Evolutionary conservation across 2,113 vertebrate species (phyloP), one percentile per base, ranked within the genome.

Genomic region (Corythornis cristatus): DNA sequence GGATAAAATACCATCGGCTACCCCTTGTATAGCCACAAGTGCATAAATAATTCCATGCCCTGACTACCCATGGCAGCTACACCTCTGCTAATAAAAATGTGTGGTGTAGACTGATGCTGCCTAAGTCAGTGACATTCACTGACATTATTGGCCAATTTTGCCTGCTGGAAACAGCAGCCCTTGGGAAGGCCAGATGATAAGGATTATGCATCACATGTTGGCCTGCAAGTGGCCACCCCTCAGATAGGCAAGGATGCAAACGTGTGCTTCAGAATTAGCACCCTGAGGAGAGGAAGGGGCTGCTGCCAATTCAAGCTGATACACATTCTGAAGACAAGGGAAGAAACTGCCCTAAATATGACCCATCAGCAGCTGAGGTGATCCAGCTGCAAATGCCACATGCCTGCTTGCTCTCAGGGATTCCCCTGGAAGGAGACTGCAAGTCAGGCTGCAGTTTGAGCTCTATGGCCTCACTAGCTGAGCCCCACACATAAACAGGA

Each of bases 181-280:
- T 43, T 58, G 22, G 42, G 22, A 85, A 83, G 20, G 5, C 40
- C 3, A 50, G 13, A 22, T 5, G 6, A 37, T 21, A 4, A 74
- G 13, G 11, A 46, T 29, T 62, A 42, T 12, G 8, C 28, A 18
- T 60, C 70, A 77, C 43, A 37, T 60, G 9, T n/a, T 48, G 1
- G 1, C 9, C 9, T 35, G 14, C 26, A 45, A 80, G 20, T 4
- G 2, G 15, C 6, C 40, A 33, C 45, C 76, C 58, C 56, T 77
- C 42, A 60, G 66, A 33, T 1, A 65, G 14, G 4, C 23, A 23
- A 79, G 16, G 50, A 56, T 37, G 4, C 14, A 7, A 81, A 19
- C 1, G 2, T 0, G 1, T 8, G 10, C 9, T 22, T 64, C 9
- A 48, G 48, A 48, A 9, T 29, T 28, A 40, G 12, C 11, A 25